A percentile compares a stretch with the other conserved stretches of the same genome.
Conservation (phyloP, 2,797 vertebrate genomes). For the Ptychadena robeensis region DNA sequence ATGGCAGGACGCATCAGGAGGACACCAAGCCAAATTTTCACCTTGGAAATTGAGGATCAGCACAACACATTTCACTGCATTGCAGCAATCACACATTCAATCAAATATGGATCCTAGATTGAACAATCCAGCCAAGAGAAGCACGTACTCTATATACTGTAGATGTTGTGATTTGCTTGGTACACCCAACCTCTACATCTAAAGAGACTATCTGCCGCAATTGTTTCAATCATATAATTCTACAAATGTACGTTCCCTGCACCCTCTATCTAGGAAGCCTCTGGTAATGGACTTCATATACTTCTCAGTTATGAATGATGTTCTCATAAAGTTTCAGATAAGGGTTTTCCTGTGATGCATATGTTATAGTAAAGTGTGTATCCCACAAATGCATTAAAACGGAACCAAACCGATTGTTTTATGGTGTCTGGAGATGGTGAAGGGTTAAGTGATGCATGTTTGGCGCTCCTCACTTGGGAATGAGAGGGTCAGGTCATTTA, state of each 20-base stretch:
- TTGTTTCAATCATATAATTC: neutral
- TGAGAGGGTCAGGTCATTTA: conserved; percentile 16
- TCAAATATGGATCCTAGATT: neutral
- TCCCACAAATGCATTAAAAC: conserved; percentile 25
- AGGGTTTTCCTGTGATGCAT: neutral
- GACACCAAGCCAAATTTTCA: neutral
- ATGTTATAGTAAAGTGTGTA: conserved; percentile 6
- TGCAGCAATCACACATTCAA: neutral
- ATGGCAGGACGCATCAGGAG: neutral
- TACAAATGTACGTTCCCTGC: neutral
- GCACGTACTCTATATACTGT: neutral
- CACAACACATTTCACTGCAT: neutral
- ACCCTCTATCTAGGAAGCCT: neutral
- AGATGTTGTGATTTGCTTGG: neutral
- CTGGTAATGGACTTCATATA: neutral
- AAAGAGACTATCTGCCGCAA: neutral
- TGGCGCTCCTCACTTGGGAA: neutral
- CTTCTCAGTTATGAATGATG: neutral
- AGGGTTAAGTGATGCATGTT: neutral
- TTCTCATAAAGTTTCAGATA: too few species aligned
- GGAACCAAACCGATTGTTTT: neutral
- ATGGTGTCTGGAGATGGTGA: neutral
- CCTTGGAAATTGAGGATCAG: neutral
- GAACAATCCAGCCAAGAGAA: neutral
- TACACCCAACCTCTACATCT: neutral